These are phyloP conservation scores for Pseudorectes ferrugineus DNA, from an alignment of 2,113 vertebrate species.

Conservation along the genomic window DNA sequence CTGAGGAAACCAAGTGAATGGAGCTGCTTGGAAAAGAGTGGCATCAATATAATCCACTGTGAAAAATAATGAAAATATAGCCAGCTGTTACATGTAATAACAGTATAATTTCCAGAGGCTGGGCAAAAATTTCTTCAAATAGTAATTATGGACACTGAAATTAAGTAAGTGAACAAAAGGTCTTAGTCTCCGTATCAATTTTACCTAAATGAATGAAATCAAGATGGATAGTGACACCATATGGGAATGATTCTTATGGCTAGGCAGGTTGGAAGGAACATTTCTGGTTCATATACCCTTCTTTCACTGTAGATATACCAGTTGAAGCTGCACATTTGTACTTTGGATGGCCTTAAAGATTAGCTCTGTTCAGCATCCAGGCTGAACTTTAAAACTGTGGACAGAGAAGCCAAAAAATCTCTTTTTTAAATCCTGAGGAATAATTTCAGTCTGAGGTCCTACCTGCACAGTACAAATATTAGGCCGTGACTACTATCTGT, in stretches of 20 bases:
- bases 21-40: neutral
- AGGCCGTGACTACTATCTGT: neutral
- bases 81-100: neutral
- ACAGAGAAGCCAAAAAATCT: neutral
- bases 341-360: neutral
- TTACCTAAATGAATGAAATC: neutral
- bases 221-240: neutral
- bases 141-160: neutral
- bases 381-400: neutral
- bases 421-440: neutral
- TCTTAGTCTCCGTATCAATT: neutral
- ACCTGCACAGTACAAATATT: neutral
- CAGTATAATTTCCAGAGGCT: neutral
- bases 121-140: neutral
- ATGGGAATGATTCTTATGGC: neutral
- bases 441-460: neutral
- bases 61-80: neutral
- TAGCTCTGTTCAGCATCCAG: neutral
- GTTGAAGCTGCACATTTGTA: neutral
- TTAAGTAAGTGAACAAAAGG: neutral
- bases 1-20: neutral
- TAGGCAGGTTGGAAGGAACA: neutral
- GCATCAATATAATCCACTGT: neutral
- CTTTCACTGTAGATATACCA: neutral
- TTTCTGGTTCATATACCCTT: neutral